These are phyloP conservation scores for Rhyzopertha dominica DNA, from an alignment of 1,140 invertebrate genomes.

Conservation along the genomic window DNA sequence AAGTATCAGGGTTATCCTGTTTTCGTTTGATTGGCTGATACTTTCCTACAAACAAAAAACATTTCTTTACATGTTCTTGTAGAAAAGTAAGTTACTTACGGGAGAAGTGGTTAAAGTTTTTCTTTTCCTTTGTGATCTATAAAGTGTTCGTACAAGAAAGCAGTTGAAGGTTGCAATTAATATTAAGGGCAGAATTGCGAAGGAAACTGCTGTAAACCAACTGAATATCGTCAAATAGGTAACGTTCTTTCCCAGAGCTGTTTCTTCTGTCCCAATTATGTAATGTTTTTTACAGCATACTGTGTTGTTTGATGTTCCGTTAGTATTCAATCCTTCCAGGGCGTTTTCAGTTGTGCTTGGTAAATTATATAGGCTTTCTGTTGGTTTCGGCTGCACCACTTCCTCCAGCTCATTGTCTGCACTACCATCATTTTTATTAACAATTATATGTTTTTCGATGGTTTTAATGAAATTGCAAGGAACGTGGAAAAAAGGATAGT, in stretches of 20 bases:
- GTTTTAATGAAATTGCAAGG: no score
- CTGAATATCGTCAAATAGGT: slow-evolving; percentile 61
- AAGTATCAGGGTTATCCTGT: slow-evolving; percentile 69
- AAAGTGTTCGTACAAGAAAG: slow-evolving; percentile 63
- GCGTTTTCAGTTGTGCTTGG: not conserved
- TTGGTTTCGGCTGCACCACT: no score
- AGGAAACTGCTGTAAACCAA: slow-evolving; percentile 61
- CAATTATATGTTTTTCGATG: no score
- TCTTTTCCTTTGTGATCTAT: slow-evolving; percentile 51
- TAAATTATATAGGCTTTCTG: no score
- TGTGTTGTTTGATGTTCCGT: slow-evolving; percentile 1
- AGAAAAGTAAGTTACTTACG: slow-evolving; percentile 32
- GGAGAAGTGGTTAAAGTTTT: slow-evolving; percentile 53
- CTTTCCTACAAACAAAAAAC: slow-evolving; percentile 26
- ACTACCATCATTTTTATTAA: no score
- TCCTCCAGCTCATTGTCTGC: no score
- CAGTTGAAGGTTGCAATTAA: slow-evolving; percentile 68
- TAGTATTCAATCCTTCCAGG: not conserved
- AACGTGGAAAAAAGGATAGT: no score
- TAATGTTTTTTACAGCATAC: slow-evolving; percentile 28
- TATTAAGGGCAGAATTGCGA: slow-evolving; percentile 62
- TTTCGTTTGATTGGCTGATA: slow-evolving; percentile 52
- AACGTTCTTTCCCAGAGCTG: slow-evolving; percentile 48
- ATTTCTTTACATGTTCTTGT: slow-evolving; percentile 5
- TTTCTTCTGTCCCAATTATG: slow-evolving; percentile 31